These are phyloP conservation scores for Phymorhynchus buccinoides DNA, from an alignment of 1,140 invertebrate genomes.

Conservation along the genomic window DNA sequence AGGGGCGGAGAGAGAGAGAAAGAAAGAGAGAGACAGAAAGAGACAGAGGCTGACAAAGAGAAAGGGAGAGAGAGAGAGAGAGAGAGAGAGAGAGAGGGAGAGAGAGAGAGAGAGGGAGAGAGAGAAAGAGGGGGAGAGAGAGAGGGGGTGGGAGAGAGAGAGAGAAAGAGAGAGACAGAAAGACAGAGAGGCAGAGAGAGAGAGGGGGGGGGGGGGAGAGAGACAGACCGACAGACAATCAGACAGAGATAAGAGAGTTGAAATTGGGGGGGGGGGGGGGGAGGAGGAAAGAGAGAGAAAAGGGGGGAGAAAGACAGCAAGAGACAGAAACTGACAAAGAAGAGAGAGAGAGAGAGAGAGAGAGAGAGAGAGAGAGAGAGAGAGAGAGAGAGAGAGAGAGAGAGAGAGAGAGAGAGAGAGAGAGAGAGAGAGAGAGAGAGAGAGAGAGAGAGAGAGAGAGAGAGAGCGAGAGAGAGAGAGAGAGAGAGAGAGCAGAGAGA, in stretches of 20 bases:
- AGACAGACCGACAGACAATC: neutral
- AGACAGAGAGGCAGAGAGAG: neutral
- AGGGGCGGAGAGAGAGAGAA: neutral
- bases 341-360: too few relatives aligned
- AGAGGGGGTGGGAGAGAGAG: neutral
- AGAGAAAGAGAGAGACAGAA: neutral
- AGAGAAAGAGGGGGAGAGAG: neutral
- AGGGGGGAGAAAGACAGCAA: neutral
- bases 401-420: too few relatives aligned
- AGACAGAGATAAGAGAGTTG: too few relatives aligned
- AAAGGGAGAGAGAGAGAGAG: too few relatives aligned
- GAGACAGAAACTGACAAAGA: neutral
- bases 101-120: neutral
- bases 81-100: neutral
- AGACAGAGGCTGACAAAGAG: too few relatives aligned
- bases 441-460: too few relatives aligned
- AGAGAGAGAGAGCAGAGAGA: too few relatives aligned
- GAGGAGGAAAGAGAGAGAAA: neutral
- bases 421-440: too few relatives aligned
- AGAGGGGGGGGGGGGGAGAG: neutral
- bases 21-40: neutral
- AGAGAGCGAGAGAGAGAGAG: too few relatives aligned
- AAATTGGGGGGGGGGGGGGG: neutral
- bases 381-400: too few relatives aligned
- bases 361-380: too few relatives aligned